Evolutionary conservation across 2,113 vertebrate species (phyloP).

Genomic region (Felis chaus): DNA sequence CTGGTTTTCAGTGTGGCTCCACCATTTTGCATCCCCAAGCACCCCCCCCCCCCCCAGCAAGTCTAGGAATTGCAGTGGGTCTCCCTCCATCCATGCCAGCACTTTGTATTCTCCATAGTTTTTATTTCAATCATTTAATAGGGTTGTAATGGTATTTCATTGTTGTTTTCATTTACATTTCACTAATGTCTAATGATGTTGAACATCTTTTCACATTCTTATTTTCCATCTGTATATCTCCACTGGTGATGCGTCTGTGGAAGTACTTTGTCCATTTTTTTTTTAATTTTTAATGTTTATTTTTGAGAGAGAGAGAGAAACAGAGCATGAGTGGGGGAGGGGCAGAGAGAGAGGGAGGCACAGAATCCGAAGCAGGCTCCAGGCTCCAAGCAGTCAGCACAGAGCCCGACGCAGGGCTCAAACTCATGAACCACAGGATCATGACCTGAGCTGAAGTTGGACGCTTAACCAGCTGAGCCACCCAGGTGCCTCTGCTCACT

Average conservation of each 20-base stretch:
- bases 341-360: too few relatives aligned
- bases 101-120: not conserved
- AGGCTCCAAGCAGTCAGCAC: too few relatives aligned
- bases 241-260: not conserved
- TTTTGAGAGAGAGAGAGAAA: not conserved
- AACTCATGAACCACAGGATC: too few relatives aligned
- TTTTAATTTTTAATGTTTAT: not conserved
- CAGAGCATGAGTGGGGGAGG: too few relatives aligned
- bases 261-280: not conserved
- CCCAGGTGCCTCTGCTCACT: too few relatives aligned
- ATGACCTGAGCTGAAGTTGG: too few relatives aligned
- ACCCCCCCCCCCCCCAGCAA: not conserved
- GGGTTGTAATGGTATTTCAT: not conserved
- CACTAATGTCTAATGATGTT: not conserved
- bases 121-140: not conserved
- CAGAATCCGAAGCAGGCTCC: too few relatives aligned
- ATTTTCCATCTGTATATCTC: not conserved
- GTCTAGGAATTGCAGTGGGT: not conserved
- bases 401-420: too few relatives aligned
- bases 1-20: not conserved
- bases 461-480: too few relatives aligned
- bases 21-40: not conserved
- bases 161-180: not conserved
- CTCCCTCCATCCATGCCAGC: not conserved
- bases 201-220: not conserved